Percentiles rank a stretch among this genome's conserved stretches.
Evolutionary conservation across 2,113 vertebrate species (phyloP).

Genomic region (Sinocyclocheilus rhinocerous): DNA sequence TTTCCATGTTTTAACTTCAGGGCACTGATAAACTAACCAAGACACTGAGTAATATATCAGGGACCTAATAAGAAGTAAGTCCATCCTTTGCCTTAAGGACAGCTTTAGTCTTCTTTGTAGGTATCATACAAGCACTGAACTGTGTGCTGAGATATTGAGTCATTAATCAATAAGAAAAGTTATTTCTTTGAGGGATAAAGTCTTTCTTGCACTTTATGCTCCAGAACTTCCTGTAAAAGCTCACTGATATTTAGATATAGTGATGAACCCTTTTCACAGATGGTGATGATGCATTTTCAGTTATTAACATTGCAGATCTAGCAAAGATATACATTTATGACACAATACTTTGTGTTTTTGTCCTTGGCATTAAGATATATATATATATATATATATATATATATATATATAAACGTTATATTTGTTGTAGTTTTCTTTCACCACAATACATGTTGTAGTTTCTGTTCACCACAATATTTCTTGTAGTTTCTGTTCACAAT

Average conservation of each 20-base stretch:
- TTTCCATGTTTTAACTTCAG: background rate
- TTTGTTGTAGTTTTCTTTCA: no score
- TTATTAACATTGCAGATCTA: no score
- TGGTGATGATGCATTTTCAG: background rate
- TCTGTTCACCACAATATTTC: no score
- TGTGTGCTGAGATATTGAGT: background rate
- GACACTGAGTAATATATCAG: background rate
- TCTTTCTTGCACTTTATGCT: background rate
- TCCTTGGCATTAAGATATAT: no score
- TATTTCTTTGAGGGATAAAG: background rate
- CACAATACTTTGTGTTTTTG: no score
- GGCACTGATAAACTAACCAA: background rate
- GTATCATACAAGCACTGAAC: background rate
- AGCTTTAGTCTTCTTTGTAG: background rate
- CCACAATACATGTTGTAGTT: no score
- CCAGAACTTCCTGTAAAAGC: background rate
- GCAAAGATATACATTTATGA: no score
- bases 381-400: no score
- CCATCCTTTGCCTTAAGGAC: background rate
- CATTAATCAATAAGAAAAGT: constrained; percentile 11
- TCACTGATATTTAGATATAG: background rate
- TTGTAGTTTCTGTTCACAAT: no score
- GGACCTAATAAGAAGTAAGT: background rate
- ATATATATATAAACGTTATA: no score
- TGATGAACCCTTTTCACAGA: background rate